These are phyloP conservation scores for Spodoptera litura DNA, from an alignment of 1,140 invertebrate species.

Conservation along the genomic window DNA sequence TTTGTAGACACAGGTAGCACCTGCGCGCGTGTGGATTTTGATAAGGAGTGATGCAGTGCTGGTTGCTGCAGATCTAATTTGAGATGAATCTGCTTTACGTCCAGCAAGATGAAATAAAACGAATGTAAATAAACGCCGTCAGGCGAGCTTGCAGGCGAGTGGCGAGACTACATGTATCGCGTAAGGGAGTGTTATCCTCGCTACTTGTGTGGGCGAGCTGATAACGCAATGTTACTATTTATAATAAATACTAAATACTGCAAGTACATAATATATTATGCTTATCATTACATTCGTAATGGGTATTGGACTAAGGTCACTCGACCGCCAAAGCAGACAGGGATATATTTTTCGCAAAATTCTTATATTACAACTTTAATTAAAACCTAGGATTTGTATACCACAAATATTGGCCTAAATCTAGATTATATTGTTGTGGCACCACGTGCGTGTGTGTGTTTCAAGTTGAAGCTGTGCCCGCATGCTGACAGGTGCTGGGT, in stretches of 20 bases:
- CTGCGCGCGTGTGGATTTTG: constrained; percentile 14
- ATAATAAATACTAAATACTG: too few relatives aligned
- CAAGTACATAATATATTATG: too few relatives aligned
- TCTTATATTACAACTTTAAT: too few relatives aligned
- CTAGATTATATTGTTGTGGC: neutral
- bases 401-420: too few relatives aligned
- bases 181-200: neutral
- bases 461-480: neutral
- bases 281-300: too few relatives aligned
- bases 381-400: too few relatives aligned
- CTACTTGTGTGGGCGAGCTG: neutral
- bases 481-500: constrained; percentile 7
- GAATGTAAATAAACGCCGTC: neutral
- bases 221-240: neutral
- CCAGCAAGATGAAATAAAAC: neutral
- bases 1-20: neutral
- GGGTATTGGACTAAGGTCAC: too few relatives aligned
- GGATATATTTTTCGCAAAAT: too few relatives aligned
- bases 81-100: constrained; percentile 30
- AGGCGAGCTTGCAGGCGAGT: too few relatives aligned
- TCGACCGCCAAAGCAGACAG: too few relatives aligned
- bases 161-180: too few relatives aligned
- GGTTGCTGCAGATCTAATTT: constrained; percentile 19
- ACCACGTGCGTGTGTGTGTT: neutral
- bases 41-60: constrained; percentile 5